Evolutionary conservation across 2,888 invertebrate genomes (phyloP), one percentile per base, ranked within the genome.

Genomic region (Germaria angustata): DNA sequence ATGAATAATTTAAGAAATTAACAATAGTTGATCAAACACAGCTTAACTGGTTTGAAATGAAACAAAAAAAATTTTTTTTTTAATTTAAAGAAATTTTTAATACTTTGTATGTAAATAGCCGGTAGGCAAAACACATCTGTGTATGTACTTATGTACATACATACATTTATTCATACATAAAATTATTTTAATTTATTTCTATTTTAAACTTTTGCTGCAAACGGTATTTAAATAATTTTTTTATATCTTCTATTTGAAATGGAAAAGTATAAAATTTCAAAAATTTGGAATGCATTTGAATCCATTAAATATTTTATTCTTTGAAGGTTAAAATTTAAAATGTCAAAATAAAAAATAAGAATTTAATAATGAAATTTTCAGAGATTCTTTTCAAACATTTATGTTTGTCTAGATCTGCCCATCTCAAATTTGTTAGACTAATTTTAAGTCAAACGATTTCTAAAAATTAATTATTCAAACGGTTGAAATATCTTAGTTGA

Each of bases 1-100:
- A 66, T 66, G 34, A 65, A 65, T 49, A 65, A 49, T 66, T 66
- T 13, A 39, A 51, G 6, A 22, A 66, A 46, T 44, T 7, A 66
- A 36, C 17, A 24, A 49, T 51, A 17, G 8, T 28, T 28, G 28
- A 28, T 39, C 4, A 20, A 11, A 15, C 7, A 36, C 51, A 39
- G 20, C 1, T 66, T 6, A 17, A 36, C 46, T 22, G 9, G 34
- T 36, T 65, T 65, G 17, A 28, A 61, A 49, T 22, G 9, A 65
- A 65, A 49, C 9, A 44, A 17, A 44, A 36, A n/a, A 39, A 65
- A 34, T 20, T 65, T n/a, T n/a, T n/a, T n/a, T n/a, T n/a, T n/a
- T n/a, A n/a, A 65, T 65, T 49, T 22, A 49, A 49, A 32, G 46
- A 65, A 49, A 32, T 46, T 34, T 34, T 32, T 20, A 8, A n/a